Evolutionary conservation across 2,113 vertebrate genomes (phyloP).

Genomic region (Dipodomys stephensi): DNA sequence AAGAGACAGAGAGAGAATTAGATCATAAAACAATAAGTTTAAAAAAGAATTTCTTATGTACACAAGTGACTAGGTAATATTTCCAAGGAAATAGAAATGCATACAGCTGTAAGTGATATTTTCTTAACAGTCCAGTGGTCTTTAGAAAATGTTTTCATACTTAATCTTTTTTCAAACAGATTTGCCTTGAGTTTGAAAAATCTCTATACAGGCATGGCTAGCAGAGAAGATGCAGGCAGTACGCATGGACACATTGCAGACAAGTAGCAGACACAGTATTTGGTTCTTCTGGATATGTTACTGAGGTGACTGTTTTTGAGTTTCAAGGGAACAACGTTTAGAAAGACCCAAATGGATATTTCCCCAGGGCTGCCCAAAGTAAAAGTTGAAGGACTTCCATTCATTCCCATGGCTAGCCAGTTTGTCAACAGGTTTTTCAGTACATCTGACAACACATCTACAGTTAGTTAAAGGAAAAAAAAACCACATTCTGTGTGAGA

Average conservation of each 20-base stretch:
- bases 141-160: constrained; percentile 44
- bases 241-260: background rate
- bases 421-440: background rate
- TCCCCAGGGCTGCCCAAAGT: background rate
- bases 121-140: constrained; percentile 45
- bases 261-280: background rate
- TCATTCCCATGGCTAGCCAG: background rate
- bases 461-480: background rate
- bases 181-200: constrained; percentile 30
- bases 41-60: background rate
- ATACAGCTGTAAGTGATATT: background rate
- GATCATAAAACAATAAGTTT: too few relatives aligned
- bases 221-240: background rate
- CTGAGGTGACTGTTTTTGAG: background rate
- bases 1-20: too few relatives aligned
- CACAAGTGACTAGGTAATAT: constrained; percentile 10
- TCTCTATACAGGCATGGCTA: background rate
- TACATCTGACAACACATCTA: background rate
- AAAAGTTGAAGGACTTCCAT: background rate
- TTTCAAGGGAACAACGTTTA: background rate
- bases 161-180: constrained; percentile 60
- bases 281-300: background rate
- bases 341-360: background rate
- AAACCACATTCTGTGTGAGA: too few relatives aligned
- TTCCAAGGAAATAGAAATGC: constrained; percentile 49